Percentiles rank a stretch among this genome's conserved stretches.
phyloP scores from a whole-genome alignment of 1,140 invertebrate genomes.

The Brachionus rotundiformis region DNA sequence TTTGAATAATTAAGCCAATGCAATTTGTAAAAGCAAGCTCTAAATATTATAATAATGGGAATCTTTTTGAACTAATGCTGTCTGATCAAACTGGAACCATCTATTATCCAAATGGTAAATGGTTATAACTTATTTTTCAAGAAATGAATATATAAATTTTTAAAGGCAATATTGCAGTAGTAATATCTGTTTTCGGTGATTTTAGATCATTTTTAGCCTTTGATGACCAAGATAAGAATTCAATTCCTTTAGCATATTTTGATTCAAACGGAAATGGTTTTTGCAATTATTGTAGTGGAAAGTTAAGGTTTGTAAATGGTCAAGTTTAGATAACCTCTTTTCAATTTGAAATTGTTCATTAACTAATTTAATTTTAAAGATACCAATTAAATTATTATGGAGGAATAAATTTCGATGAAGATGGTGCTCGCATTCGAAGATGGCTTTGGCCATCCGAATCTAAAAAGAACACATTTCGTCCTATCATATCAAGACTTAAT shows the following conservation, averaged over 20 bases:
- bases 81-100: constrained; percentile 31
- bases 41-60: neutral
- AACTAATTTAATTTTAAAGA: too few species aligned
- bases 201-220: constrained; percentile 35
- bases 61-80: constrained; percentile 3
- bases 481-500: neutral
- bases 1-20: neutral
- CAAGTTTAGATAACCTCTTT: too few species aligned
- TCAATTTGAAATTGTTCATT: too few species aligned
- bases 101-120: constrained; percentile 22
- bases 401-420: constrained; percentile 35
- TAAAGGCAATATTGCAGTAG: neutral
- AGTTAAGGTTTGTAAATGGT: neutral
- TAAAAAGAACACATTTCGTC: neutral
- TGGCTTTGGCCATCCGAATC: constrained; percentile 28
- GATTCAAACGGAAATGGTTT: constrained; percentile 36
- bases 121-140: too few species aligned
- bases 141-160: neutral
- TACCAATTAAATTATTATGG: constrained; percentile 2
- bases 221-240: neutral
- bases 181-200: neutral
- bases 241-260: constrained; percentile 32
- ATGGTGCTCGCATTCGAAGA: neutral
- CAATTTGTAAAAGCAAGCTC: neutral
- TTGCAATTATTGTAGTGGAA: constrained; percentile 15